These are phyloP conservation scores for Dryadula phaetusa DNA, from an alignment of 2,888 invertebrate species.

Conservation along the genomic window DNA sequence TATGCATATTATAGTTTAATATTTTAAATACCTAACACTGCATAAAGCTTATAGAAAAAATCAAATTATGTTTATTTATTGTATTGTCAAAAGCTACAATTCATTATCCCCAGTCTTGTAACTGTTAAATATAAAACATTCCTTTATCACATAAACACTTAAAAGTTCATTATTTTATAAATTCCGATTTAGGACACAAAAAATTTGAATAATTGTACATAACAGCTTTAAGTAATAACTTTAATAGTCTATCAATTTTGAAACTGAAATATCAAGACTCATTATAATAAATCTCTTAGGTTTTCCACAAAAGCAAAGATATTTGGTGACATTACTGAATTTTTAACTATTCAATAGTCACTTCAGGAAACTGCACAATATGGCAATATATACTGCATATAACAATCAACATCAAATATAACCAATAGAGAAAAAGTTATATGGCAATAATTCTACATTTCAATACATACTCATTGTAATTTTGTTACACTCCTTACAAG, in stretches of 20 bases:
- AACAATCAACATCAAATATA: constrained; percentile 66
- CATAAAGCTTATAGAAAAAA: constrained; percentile 3
- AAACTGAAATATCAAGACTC: background rate
- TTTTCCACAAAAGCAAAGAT: background rate
- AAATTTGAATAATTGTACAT: no score
- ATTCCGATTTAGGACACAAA: background rate
- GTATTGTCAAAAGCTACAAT: constrained; percentile 15
- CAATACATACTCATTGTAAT: constrained; percentile 33
- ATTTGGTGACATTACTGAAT: constrained; percentile 2
- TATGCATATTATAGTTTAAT: background rate
- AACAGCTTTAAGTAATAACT: background rate
- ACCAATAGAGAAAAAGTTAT: constrained; percentile 54
- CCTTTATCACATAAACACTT: constrained; percentile 8
- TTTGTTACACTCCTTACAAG: constrained; percentile 43
- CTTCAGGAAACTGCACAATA: constrained; percentile 12
- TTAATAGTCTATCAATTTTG: background rate
- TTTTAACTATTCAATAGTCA: constrained; percentile 15
- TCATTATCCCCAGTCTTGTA: constrained; percentile 7
- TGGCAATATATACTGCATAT: constrained; percentile 37
- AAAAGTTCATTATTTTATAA: background rate
- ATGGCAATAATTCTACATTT: constrained; percentile 45
- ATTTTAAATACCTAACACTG: constrained; percentile 7
- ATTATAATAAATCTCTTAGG: constrained; percentile 5
- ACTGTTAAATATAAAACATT: constrained; percentile 9
- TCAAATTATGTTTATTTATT: constrained; percentile 9